phyloP scores from a whole-genome alignment of 1,140 invertebrate species.

The Paraescarpia echinospica region DNA sequence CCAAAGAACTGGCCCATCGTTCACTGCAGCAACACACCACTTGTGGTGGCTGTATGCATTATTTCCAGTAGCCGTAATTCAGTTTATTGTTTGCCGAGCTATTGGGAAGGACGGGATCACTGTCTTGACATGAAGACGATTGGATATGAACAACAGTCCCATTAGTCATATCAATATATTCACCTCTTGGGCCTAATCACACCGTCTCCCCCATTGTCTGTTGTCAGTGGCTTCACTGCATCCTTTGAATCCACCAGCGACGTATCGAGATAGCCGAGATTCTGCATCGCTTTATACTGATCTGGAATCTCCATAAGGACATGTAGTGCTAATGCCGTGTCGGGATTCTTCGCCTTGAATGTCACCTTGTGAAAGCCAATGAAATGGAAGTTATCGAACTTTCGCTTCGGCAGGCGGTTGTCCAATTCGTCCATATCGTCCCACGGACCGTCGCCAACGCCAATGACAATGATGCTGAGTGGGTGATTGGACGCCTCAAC shows the following conservation, averaged over 20 bases:
- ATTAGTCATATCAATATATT: background rate
- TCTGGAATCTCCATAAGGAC: slow-evolving; percentile 64
- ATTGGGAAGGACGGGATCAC: background rate
- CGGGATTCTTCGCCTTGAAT: slow-evolving; percentile 57
- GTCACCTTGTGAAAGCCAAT: slow-evolving; percentile 61
- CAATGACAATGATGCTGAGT: slow-evolving; percentile 64
- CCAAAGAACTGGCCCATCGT: background rate
- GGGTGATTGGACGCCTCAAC: slow-evolving; percentile 62
- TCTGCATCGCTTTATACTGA: slow-evolving; percentile 60
- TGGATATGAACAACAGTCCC: background rate
- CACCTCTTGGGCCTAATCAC: background rate
- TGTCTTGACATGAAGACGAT: background rate
- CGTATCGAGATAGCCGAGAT: background rate
- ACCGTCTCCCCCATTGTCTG: background rate
- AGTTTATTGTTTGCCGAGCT: background rate
- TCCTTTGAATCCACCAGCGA: background rate
- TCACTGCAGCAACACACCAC: background rate
- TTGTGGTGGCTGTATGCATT: background rate
- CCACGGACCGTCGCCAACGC: slow-evolving; percentile 65
- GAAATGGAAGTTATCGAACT: slow-evolving; percentile 66
- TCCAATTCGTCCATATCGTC: slow-evolving; percentile 63
- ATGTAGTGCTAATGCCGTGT: slow-evolving; percentile 60
- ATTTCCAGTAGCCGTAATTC: background rate
- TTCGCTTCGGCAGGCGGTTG: slow-evolving; percentile 60
- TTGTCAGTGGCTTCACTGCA: background rate